Evolutionary conservation across 2,113 vertebrate genomes (phyloP).

Genomic region (Galemys pyrenaicus): DNA sequence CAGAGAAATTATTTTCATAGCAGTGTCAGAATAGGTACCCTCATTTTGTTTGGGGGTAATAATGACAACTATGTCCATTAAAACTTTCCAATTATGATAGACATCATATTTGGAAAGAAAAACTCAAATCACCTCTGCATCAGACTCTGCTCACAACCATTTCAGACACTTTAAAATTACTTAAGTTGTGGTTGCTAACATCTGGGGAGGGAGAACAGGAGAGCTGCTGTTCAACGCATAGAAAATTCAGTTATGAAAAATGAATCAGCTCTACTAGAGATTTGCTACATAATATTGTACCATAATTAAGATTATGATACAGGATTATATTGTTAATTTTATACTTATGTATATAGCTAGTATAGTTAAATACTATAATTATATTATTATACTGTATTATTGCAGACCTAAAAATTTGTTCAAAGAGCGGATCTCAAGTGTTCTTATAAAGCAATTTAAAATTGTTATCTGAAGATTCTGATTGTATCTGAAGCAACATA

Average conservation of each 20-base stretch:
- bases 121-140: neutral
- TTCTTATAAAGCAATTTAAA: neutral
- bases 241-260: neutral
- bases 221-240: neutral
- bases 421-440: neutral
- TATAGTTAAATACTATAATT: neutral
- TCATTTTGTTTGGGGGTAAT: neutral
- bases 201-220: neutral
- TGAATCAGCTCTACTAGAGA: neutral
- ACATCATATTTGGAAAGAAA: neutral
- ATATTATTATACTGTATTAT: neutral
- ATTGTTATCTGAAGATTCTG: neutral
- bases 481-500: neutral
- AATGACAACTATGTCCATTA: neutral
- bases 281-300: neutral
- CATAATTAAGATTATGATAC: neutral
- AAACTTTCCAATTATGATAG: neutral
- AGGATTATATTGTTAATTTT: neutral
- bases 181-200: neutral
- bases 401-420: neutral
- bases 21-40: neutral
- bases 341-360: neutral
- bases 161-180: neutral
- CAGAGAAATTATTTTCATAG: neutral
- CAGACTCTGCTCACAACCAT: neutral